These are phyloP conservation scores for Percopsis transmontana DNA, from an alignment of 2,113 vertebrate genomes.

Conservation along the genomic window DNA sequence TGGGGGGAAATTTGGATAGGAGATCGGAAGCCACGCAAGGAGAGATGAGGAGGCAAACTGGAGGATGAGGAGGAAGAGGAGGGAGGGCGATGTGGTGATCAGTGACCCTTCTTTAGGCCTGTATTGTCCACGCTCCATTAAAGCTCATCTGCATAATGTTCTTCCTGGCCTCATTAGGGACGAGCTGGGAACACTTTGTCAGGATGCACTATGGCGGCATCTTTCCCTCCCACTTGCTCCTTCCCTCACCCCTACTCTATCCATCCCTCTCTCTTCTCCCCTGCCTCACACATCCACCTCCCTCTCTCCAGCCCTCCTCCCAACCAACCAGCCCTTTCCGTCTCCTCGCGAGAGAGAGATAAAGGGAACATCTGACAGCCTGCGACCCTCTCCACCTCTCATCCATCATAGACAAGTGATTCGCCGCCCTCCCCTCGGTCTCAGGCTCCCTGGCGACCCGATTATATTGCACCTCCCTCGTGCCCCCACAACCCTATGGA, in stretches of 20 bases:
- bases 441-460: constrained; percentile 8
- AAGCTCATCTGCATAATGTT: constrained; percentile 69
- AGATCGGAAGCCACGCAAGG: background rate
- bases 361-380: constrained; percentile 67
- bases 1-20: background rate
- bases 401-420: constrained; percentile 66
- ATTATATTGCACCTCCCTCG: constrained; percentile 52
- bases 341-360: background rate
- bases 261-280: background rate
- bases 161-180: constrained; percentile 61
- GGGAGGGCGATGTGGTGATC: constrained; percentile 16
- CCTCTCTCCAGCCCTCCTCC: constrained; percentile 15
- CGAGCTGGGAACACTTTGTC: constrained; percentile 39
- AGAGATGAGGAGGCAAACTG: constrained; percentile 24
- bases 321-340: background rate
- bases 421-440: constrained; percentile 27
- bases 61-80: constrained; percentile 15
- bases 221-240: constrained; percentile 7
- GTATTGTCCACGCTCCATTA: constrained; percentile 49
- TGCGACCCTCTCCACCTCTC: constrained; percentile 65
- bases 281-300: background rate
- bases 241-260: background rate
- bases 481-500: constrained; percentile 31
- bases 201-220: constrained; percentile 44
- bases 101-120: constrained; percentile 45